These are phyloP conservation scores for Botia almorhae DNA, from an alignment of 2,797 vertebrate genomes.

Conservation along the genomic window DNA sequence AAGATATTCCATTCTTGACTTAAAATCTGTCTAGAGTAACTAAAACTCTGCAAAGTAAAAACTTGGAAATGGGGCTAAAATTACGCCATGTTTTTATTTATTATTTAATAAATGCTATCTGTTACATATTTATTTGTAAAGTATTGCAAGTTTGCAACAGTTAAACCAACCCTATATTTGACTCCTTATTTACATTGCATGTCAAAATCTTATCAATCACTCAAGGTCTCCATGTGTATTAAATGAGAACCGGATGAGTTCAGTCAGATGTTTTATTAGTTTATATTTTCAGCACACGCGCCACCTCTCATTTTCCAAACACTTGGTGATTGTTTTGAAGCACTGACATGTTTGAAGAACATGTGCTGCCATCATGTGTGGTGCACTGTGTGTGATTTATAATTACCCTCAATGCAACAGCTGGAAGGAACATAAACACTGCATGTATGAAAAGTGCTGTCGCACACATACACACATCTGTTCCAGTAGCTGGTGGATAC, in stretches of 20 bases:
- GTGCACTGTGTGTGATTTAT: conserved; percentile 13
- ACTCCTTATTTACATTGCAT: neutral
- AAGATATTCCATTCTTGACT: too few species aligned
- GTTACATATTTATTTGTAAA: neutral
- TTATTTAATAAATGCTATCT: neutral
- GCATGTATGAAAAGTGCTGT: conserved; percentile 10
- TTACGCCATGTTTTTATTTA: neutral
- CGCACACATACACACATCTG: conserved; percentile 53
- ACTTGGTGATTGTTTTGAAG: conserved; percentile 23
- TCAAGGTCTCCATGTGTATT: neutral
- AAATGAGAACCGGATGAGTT: neutral
- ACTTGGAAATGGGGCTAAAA: too few species aligned
- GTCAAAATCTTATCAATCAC: neutral
- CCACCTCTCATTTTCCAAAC: neutral
- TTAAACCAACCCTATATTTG: neutral
- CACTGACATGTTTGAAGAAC: conserved; percentile 34
- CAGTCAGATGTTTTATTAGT: conserved; percentile 22
- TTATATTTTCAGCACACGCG: conserved; percentile 13
- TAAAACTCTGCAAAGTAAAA: too few species aligned
- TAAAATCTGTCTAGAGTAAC: too few species aligned
- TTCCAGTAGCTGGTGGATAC: conserved; percentile 21
- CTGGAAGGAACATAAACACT: conserved; percentile 36
- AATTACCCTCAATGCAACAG: conserved; percentile 27
- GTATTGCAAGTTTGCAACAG: neutral
- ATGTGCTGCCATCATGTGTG: conserved; percentile 17